phyloP scores from a whole-genome alignment of 2,113 vertebrate genomes.

The Grammatotria lemairii region DNA sequence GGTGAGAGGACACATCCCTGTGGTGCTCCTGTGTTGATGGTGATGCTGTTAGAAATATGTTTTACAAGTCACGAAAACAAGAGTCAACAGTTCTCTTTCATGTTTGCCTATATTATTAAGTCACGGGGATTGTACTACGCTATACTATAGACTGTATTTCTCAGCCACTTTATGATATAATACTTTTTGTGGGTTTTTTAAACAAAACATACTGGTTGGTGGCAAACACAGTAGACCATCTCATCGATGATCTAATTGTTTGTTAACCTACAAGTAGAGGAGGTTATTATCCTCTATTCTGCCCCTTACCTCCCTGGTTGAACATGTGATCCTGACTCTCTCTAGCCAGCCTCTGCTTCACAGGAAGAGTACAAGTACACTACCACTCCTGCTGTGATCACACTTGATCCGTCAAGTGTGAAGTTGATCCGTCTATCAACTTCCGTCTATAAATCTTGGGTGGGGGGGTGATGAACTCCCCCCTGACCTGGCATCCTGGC shows the following conservation, averaged over 20 bases:
- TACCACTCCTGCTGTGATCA: not conserved
- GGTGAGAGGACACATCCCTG: no score
- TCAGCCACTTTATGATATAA: not conserved
- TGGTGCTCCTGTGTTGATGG: no score
- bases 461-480: not conserved
- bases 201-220: not conserved
- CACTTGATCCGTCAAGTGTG: not conserved
- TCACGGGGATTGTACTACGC: not conserved
- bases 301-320: not conserved
- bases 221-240: not conserved
- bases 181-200: fast-evolving
- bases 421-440: not conserved
- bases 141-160: not conserved
- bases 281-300: not conserved
- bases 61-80: not conserved
- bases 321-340: not conserved
- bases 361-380: not conserved
- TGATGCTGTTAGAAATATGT: no score
- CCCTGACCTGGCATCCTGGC: not conserved
- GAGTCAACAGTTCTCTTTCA: not conserved
- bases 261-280: not conserved
- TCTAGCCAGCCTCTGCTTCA: not conserved
- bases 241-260: not conserved
- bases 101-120: not conserved
- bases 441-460: not conserved